Conservation (phyloP, 2,888 invertebrate genomes). For the Notodonta dromedarius region DNA sequence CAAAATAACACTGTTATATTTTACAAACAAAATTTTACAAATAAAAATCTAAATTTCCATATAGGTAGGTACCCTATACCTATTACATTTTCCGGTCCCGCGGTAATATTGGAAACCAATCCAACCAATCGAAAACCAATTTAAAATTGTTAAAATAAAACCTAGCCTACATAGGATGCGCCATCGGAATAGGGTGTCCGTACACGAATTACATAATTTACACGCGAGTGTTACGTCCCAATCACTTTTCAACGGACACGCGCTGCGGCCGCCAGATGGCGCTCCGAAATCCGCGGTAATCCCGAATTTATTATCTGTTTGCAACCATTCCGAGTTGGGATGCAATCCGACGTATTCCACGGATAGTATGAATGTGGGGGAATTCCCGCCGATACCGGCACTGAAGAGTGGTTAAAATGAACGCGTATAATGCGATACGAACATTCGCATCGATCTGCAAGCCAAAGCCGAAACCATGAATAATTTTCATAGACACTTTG, state of each 20-base stretch:
- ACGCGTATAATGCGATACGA: constrained; percentile 31
- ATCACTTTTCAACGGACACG: constrained; percentile 62
- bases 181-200: constrained; percentile 25
- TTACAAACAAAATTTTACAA: too few species aligned
- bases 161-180: constrained; percentile 25
- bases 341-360: constrained; percentile 59
- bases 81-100: constrained; percentile 2
- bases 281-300: constrained; percentile 65
- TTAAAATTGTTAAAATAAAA: constrained; percentile 24
- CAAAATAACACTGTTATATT: too few species aligned
- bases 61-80: too few species aligned
- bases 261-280: constrained; percentile 63
- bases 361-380: constrained; percentile 55
- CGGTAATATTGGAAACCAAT: constrained; percentile 11
- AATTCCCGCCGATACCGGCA: constrained; percentile 51
- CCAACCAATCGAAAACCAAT: constrained; percentile 19
- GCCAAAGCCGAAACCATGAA: not conserved
- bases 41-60: too few species aligned
- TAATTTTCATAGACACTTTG: not conserved
- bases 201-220: constrained; percentile 49
- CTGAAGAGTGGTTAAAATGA: constrained; percentile 42
- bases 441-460: constrained; percentile 19
- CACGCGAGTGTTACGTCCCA: constrained; percentile 48
- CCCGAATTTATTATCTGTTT: constrained; percentile 78
- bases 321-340: constrained; percentile 61